phyloP scores from a whole-genome alignment of 2,888 invertebrate genomes.

The Eudemis profundana region DNA sequence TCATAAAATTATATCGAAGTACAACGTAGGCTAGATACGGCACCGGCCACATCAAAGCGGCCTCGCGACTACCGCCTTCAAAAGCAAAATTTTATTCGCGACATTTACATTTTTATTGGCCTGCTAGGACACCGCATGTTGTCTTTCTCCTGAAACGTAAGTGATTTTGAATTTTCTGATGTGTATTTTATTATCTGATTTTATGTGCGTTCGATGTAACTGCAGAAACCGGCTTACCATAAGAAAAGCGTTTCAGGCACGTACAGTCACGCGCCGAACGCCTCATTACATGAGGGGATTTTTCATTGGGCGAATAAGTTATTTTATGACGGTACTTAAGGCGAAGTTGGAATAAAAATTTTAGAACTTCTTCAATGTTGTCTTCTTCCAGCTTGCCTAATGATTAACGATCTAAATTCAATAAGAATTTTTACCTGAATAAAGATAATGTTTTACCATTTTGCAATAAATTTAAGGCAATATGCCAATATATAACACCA shows the following conservation, averaged over 20 bases:
- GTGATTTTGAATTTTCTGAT: slow-evolving; percentile 85
- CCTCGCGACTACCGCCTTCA: slow-evolving; percentile 68
- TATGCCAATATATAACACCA: too few species aligned
- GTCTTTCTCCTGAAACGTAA: slow-evolving; percentile 78
- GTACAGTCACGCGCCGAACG: slow-evolving; percentile 54
- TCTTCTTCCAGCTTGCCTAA: not conserved
- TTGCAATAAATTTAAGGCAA: too few species aligned
- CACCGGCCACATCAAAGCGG: slow-evolving; percentile 74
- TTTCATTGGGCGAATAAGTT: slow-evolving; percentile 27
- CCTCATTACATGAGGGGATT: slow-evolving; percentile 57
- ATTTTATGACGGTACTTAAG: slow-evolving; percentile 18
- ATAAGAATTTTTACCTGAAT: not conserved
- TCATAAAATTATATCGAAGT: slow-evolving; percentile 36
- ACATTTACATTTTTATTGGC: slow-evolving; percentile 85
- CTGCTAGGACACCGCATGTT: slow-evolving; percentile 80
- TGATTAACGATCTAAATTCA: slow-evolving; percentile 21
- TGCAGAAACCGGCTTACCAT: slow-evolving; percentile 68
- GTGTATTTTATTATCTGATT: slow-evolving; percentile 84
- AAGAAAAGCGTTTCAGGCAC: slow-evolving; percentile 72
- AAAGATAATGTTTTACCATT: not conserved
- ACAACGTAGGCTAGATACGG: slow-evolving; percentile 17
- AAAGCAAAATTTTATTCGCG: slow-evolving; percentile 82
- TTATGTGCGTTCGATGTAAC: slow-evolving; percentile 81
- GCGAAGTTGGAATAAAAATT: slow-evolving; percentile 19
- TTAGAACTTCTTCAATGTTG: slow-evolving; percentile 16